phyloP scores from a whole-genome alignment of 2,113 vertebrate genomes.

The Etia nguti region DNA sequence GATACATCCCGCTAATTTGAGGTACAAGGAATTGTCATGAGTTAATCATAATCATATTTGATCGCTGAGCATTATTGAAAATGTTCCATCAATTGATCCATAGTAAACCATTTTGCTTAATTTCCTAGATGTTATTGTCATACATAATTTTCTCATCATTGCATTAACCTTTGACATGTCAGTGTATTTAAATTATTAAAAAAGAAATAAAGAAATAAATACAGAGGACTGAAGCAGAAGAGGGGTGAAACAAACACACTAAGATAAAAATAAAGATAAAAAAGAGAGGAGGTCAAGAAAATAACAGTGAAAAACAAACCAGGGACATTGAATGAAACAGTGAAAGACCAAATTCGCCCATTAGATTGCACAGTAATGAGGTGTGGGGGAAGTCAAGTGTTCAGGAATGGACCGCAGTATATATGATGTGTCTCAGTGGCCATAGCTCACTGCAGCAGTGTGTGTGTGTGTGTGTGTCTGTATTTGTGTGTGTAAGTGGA shows the following conservation, averaged over 20 bases:
- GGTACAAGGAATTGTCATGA: neutral
- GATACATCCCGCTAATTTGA: neutral
- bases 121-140: neutral
- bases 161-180: neutral
- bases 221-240: neutral
- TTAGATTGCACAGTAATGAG: constrained; percentile 46
- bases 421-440: constrained; percentile 18
- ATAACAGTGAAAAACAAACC: neutral
- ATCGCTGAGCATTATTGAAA: neutral
- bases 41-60: neutral
- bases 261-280: neutral
- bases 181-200: neutral
- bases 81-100: neutral
- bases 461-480: neutral
- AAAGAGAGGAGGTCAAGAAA: neutral
- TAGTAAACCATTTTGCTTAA: neutral
- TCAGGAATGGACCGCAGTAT: constrained; percentile 19
- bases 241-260: neutral
- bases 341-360: neutral
- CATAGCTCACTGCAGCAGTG: neutral
- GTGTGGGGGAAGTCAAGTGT: constrained; percentile 25
- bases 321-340: neutral
- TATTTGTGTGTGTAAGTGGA: neutral
- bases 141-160: neutral
- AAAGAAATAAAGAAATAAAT: neutral